These are phyloP conservation scores for Falco novaeseelandiae DNA, from an alignment of 2,797 vertebrate species.

Conservation along the genomic window DNA sequence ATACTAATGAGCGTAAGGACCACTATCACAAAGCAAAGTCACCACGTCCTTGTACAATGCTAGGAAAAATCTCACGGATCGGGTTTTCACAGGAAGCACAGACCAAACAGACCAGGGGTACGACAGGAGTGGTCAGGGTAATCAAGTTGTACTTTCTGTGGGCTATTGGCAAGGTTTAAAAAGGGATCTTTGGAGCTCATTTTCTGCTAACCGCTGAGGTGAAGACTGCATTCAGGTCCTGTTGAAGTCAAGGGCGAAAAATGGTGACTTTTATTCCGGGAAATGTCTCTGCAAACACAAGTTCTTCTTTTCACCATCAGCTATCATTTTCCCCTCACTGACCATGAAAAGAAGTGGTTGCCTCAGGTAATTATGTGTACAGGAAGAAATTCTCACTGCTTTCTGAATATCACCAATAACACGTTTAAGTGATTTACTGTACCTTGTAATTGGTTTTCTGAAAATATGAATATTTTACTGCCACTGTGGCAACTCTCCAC, in stretches of 20 bases:
- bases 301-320: not conserved
- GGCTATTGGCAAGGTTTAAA: not conserved
- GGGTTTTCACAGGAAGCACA: not conserved
- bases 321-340: constrained; percentile 43
- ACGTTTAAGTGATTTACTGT: constrained; percentile 82
- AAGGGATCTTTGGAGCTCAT: not conserved
- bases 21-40: not conserved
- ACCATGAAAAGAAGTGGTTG: constrained; percentile 69
- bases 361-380: constrained; percentile 68
- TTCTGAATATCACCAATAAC: constrained; percentile 76
- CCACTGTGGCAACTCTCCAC: constrained; percentile 74
- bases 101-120: not conserved
- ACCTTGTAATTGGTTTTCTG: constrained; percentile 82
- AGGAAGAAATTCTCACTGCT: constrained; percentile 69
- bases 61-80: not conserved
- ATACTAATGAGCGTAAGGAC: not conserved
- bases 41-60: not conserved
- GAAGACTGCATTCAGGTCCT: not conserved
- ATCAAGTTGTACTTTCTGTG: not conserved
- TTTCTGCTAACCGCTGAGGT: not conserved
- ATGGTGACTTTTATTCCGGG: not conserved
- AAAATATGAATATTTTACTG: constrained; percentile 79
- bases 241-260: not conserved
- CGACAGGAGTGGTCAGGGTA: not conserved
- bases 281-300: not conserved